These are phyloP conservation scores for Caenorhabditis doughertyi DNA, from an alignment of 2,888 invertebrate genomes.

Conservation along the genomic window DNA sequence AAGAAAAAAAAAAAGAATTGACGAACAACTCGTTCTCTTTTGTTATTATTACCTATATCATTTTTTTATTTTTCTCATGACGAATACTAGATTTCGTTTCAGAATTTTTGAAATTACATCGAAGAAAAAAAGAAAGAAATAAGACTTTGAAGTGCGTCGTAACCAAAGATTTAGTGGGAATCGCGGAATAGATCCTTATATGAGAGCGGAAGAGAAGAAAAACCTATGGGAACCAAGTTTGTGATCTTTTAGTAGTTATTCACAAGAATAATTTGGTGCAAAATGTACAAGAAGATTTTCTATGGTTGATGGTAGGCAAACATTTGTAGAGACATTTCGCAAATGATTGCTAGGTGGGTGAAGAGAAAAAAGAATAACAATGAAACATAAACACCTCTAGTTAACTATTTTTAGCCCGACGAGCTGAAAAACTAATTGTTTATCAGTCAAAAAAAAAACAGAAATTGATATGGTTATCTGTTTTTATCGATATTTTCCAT, in stretches of 20 bases:
- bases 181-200: constrained; percentile 2
- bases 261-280: constrained; percentile 16
- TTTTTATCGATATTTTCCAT: too few species aligned
- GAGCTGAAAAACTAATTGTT: not conserved
- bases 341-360: constrained; percentile 35
- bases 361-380: constrained; percentile 16
- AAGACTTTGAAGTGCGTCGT: not conserved
- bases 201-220: not conserved
- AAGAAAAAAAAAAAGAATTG: constrained; percentile 14
- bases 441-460: not conserved
- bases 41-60: constrained; percentile 36
- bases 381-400: constrained; percentile 20
- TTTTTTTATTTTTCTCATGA: not conserved
- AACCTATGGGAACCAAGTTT: not conserved
- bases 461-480: too few species aligned
- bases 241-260: not conserved
- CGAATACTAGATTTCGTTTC: constrained; percentile 7
- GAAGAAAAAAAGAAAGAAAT: not conserved
- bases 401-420: constrained; percentile 10
- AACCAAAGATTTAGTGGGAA: constrained; percentile 40
- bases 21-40: constrained; percentile 41
- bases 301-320: constrained; percentile 32
- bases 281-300: constrained; percentile 23
- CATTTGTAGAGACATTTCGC: constrained; percentile 37
- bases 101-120: constrained; percentile 1